A percentile compares a stretch with the other conserved stretches of the same genome.
Conservation (phyloP, 2,113 vertebrate genomes). For the Microcebus griseorufus region DNA sequence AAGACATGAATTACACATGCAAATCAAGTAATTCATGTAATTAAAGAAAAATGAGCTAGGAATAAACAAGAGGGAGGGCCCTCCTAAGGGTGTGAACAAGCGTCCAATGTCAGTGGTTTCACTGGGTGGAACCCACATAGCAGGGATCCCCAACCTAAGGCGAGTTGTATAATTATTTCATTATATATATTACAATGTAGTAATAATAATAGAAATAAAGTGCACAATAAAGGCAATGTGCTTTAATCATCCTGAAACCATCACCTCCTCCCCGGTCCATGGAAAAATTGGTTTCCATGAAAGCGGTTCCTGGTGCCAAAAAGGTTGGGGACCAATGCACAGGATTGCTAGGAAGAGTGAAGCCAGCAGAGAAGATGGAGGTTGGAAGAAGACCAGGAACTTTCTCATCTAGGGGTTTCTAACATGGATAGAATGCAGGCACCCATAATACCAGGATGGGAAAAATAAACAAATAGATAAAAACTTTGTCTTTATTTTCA, state of each 20-base stretch:
- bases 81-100: background rate
- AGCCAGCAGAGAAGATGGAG: background rate
- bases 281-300: no score
- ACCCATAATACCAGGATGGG: background rate
- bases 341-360: background rate
- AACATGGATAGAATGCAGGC: background rate
- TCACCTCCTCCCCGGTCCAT: no score
- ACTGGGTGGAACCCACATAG: background rate
- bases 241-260: no score
- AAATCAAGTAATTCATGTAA: slow-evolving; percentile 57
- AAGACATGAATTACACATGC: slow-evolving; percentile 49
- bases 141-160: background rate
- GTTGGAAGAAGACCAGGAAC: background rate
- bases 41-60: slow-evolving; percentile 63
- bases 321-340: no score
- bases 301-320: no score
- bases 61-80: slow-evolving; percentile 25
- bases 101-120: background rate
- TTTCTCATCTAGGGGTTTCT: background rate
- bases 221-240: no score
- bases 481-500: background rate
- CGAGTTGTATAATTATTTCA: no score
- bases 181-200: no score
- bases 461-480: background rate
- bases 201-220: no score